Base-by-base conservation (phyloP, 2,113 vertebrate species). In the Todiramphus chloris region DNA sequence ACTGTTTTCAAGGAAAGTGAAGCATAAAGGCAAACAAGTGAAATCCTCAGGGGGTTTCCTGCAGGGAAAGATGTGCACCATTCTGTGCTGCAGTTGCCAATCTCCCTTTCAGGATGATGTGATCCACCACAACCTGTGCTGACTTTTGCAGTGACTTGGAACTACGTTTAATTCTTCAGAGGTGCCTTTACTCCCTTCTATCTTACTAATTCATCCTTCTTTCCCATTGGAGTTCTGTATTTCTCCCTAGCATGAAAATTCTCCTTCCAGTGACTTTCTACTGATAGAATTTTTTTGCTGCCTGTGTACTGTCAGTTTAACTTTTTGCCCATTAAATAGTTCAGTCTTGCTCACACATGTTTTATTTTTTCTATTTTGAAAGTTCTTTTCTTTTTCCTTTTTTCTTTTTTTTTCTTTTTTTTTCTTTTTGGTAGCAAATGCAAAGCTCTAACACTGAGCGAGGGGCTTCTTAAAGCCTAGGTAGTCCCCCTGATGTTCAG, bases 61-160 rank as follows among this genome's bases (percentile, higher is more conserved):
- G 63, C 76, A 72, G 58, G 39, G 27, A 73, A 66, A 28, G 44
- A 62, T 1, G 3, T 50, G 41, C 5, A 10, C 43, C 4, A 1
- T 51, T 62, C 39, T 69, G 33, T 0, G 0, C n/a, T 80, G n/a
- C 44, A 55, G 63, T 35, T 90, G 50, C 56, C 14, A 12, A 0
- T 35, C 60, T 58, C 51, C 20, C 85, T 28, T 39, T 69, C 67
- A 16, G 50, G 14, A 8, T 66, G 48, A 62, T 7, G 3, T 50
- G n/a, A 63, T 87, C 63, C 35, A 12, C 31, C 16, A 63, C 67
- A 80, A 28, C 33, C 44, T 77, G 8, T 62, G 55, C 51, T 78
- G 64, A 16, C 84, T 75, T 89, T 31, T 41, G 25, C 12, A 15
- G 33, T 59, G 41, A 21, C 37, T 67, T 78, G 74, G 41, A 31